phyloP scores from a whole-genome alignment of 2,113 vertebrate species.

The Butorides virescens region DNA sequence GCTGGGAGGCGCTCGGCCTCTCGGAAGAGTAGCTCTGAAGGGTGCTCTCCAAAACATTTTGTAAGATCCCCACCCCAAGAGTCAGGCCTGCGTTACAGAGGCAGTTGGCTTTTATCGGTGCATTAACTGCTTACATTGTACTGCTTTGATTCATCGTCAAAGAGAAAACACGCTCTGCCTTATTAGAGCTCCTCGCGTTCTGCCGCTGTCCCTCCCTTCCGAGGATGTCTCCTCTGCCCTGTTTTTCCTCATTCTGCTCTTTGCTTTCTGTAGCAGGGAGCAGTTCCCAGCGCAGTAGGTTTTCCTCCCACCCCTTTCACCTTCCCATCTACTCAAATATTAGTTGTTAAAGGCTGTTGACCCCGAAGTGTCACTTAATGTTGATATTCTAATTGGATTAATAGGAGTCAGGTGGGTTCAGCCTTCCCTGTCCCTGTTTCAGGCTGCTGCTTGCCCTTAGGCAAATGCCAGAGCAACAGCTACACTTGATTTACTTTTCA shows the following conservation, averaged over 20 bases:
- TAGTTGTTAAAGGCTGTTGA: background rate
- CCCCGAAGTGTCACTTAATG: background rate
- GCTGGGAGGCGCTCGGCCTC: background rate
- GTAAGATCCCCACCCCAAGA: background rate
- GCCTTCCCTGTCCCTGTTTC: background rate
- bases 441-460: background rate
- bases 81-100: background rate
- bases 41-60: background rate
- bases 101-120: background rate
- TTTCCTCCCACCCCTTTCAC: background rate
- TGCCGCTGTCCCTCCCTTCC: background rate
- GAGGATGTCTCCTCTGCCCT: background rate
- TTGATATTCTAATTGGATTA: background rate
- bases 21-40: background rate
- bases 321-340: background rate
- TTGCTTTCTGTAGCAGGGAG: background rate
- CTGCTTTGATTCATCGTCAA: background rate
- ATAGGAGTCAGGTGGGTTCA: background rate
- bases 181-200: background rate
- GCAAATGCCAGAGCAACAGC: background rate
- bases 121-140: background rate
- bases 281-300: background rate
- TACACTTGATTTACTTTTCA: background rate
- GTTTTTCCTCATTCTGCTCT: background rate
- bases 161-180: accelerated